Evolutionary conservation across 2,888 invertebrate species (phyloP), one percentile per base, ranked within the genome.

Genomic region (Cryptophagus acutangulus): DNA sequence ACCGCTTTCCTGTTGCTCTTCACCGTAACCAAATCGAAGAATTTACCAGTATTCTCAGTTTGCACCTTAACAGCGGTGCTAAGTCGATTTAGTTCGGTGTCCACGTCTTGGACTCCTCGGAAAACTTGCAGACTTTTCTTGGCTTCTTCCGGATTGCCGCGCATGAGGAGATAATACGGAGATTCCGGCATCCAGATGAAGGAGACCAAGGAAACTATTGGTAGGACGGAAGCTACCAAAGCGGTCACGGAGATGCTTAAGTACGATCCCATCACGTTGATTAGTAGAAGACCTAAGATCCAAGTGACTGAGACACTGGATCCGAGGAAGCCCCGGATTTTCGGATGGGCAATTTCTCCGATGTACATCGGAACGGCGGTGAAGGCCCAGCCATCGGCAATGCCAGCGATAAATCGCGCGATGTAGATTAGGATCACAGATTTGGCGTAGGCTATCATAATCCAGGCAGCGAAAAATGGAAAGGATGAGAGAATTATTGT

Each of bases 401-500:
- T 66, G 1, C 82, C 82, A 25, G 78, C 78, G 62, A 81, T 74
- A 66, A 81, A 62, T 17, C 69, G 52, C 1, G 63, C 63, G 2
- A 74, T 70, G 63, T 78, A 78, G 3, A 82, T 68, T 24, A 76
- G 54, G 24, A 71, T 64, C 1, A 78, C 75, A 1, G 74, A 74
- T 40, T 71, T 70, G 24, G 80, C 78, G 20, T 73, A 66, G 42
- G 79, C 76, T 52, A 82, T 73, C 49, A 81, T 65, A 18, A 81
- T 63, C 82, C 82, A 83, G 43, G 81, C 77, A 28, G 77, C 42
- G 43, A 78, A 74, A 55, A 78, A 75, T 0, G 82, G 79, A 14
- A 56, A 38, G 2, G 79, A 56, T 0, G 79, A 74, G 17, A 79
- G 58, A 13, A 82, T 70, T 13, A 82, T 72, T 15, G 79, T 77